A percentile compares a stretch with the other conserved stretches of the same genome.
phyloP scores from a whole-genome alignment of 2,797 vertebrate genomes.

The Peromyscus aztecus region DNA sequence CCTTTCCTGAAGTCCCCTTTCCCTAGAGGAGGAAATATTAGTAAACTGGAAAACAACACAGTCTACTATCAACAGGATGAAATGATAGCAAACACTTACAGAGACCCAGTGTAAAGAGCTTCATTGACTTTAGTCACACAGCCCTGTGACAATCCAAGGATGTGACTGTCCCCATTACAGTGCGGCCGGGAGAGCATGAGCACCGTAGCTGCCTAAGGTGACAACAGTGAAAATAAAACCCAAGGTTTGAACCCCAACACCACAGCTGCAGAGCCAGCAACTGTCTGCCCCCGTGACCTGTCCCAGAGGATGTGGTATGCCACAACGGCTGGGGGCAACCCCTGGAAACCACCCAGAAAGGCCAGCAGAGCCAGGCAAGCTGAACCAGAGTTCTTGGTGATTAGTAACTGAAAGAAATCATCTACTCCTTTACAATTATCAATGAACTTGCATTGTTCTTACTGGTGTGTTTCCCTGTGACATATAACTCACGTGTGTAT shows the following conservation, averaged over 20 bases:
- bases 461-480: too few species aligned
- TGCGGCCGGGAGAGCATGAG: not conserved
- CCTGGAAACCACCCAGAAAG: not conserved
- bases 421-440: not conserved
- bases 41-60: not conserved
- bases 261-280: not conserved
- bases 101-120: not conserved
- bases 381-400: not conserved
- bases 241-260: not conserved
- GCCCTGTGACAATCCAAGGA: not conserved
- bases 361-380: not conserved
- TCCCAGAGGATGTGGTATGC: too few species aligned
- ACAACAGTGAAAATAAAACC: too few species aligned
- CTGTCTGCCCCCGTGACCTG: not conserved
- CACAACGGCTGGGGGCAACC: not conserved
- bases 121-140: not conserved
- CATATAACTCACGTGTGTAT: not conserved
- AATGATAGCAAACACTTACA: too few species aligned
- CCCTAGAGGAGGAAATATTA: not conserved
- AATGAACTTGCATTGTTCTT: not conserved
- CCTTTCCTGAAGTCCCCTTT: not conserved
- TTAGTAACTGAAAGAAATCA: not conserved
- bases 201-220: not conserved
- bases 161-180: not conserved
- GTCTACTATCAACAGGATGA: not conserved